phyloP scores from a whole-genome alignment of 2,888 invertebrate species.

The Zaprionus lineosus region DNA sequence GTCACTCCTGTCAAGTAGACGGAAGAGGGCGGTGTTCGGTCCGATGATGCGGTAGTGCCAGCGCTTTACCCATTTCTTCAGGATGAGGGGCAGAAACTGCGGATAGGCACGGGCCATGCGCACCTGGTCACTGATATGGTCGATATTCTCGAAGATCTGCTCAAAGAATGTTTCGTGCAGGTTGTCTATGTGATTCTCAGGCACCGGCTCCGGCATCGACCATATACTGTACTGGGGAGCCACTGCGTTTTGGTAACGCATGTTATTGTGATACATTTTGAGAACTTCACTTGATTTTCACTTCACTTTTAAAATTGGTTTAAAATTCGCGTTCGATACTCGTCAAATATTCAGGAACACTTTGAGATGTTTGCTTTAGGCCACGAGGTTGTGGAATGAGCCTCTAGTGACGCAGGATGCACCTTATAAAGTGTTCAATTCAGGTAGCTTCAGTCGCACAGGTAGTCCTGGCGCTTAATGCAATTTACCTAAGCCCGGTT shows the following conservation, averaged over 20 bases:
- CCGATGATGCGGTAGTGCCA: conserved; percentile 51
- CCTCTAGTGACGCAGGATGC: neutral
- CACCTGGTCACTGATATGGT: conserved; percentile 57
- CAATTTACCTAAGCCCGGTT: neutral
- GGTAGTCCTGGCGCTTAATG: neutral
- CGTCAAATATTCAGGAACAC: no score
- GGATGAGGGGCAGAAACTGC: conserved; percentile 56
- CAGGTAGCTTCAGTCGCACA: neutral
- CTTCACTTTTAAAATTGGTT: neutral
- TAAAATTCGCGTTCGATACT: no score
- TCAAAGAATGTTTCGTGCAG: conserved; percentile 66
- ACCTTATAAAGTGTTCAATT: neutral
- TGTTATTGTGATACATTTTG: conserved; percentile 45
- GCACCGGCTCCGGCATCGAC: conserved; percentile 9
- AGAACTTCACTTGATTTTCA: neutral
- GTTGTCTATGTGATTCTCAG: conserved; percentile 57
- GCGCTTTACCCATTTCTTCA: conserved; percentile 52
- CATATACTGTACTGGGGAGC: no score
- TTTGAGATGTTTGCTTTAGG: conserved; percentile 17
- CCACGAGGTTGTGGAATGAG: conserved; percentile 24
- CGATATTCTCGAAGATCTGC: conserved; percentile 63
- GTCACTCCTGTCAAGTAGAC: conserved; percentile 58
- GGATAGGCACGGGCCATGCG: conserved; percentile 70
- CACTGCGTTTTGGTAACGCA: conserved; percentile 43
- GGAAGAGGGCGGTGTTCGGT: conserved; percentile 52